phyloP scores from a whole-genome alignment of 2,113 vertebrate genomes.

The Equus przewalskii region DNA sequence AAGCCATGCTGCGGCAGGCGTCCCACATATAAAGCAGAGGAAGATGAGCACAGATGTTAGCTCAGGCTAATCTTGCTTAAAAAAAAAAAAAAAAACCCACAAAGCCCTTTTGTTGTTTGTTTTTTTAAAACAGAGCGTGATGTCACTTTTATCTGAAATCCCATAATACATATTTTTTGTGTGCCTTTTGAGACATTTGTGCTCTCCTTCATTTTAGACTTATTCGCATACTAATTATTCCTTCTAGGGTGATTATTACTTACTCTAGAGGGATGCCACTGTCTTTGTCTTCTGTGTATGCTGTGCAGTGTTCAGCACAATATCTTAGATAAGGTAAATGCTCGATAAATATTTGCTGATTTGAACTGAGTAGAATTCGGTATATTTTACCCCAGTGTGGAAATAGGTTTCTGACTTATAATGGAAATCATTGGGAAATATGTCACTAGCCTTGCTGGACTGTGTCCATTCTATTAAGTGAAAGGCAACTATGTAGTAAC shows the following conservation, averaged over 20 bases:
- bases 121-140: neutral
- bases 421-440: slow-evolving; percentile 46
- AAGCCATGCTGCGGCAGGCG: too few relatives aligned
- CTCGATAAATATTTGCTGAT: neutral
- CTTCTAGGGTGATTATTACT: neutral
- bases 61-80: too few relatives aligned
- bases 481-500: slow-evolving; percentile 11
- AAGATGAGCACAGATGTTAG: too few relatives aligned
- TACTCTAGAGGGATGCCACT: neutral
- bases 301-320: neutral
- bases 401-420: slow-evolving; percentile 59
- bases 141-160: neutral
- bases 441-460: slow-evolving; percentile 42
- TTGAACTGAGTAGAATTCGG: slow-evolving; percentile 19
- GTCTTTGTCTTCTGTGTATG: neutral
- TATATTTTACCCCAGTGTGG: neutral
- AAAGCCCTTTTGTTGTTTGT: neutral
- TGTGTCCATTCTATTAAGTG: slow-evolving; percentile 54
- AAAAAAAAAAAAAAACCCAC: too few relatives aligned
- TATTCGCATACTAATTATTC: neutral
- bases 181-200: neutral
- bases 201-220: neutral
- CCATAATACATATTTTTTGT: neutral
- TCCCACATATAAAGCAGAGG: too few relatives aligned
- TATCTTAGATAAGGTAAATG: neutral